Evolutionary conservation across 2,888 invertebrate species (phyloP).

Genomic region (Chesias legatella): DNA sequence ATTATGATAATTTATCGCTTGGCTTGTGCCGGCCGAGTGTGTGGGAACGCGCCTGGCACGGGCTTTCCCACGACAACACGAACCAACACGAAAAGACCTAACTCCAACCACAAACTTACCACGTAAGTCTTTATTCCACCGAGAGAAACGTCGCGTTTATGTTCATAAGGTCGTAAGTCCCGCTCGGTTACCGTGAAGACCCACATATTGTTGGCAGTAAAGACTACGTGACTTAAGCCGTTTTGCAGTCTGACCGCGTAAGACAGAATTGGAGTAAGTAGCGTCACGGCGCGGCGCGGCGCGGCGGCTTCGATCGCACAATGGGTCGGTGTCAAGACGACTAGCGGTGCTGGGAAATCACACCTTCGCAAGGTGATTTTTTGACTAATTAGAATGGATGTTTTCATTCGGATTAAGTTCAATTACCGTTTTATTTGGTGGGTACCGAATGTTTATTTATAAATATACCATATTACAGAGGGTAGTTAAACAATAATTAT

Average conservation of each 20-base stretch:
- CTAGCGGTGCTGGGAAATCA: conserved; percentile 75
- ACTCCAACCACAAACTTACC: conserved; percentile 35
- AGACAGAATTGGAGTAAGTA: conserved; percentile 80
- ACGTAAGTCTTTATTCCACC: conserved; percentile 54
- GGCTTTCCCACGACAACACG: conserved; percentile 75
- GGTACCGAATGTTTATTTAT: neutral
- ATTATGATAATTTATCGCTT: conserved; percentile 81
- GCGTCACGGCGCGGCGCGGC: conserved; percentile 79
- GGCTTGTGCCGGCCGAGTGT: conserved; percentile 79
- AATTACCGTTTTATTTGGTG: conserved; percentile 5
- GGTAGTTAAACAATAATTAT: too few relatives aligned
- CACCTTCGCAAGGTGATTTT: conserved; percentile 72
- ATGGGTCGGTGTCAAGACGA: conserved; percentile 71
- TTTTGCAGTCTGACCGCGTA: conserved; percentile 47
- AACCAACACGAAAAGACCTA: conserved; percentile 55
- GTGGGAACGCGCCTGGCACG: conserved; percentile 80
- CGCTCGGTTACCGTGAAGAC: conserved; percentile 34
- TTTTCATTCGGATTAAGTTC: conserved; percentile 34
- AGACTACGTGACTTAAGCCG: conserved; percentile 53
- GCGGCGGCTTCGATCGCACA: conserved; percentile 77
- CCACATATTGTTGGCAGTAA: conserved; percentile 40
- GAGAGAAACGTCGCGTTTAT: conserved; percentile 23
- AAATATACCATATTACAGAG: too few relatives aligned
- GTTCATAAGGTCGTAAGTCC: conserved; percentile 50
- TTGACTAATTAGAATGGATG: conserved; percentile 67